phyloP scores from a whole-genome alignment of 1,140 invertebrate genomes.

The Stenopsyche tienmushanensis region DNA sequence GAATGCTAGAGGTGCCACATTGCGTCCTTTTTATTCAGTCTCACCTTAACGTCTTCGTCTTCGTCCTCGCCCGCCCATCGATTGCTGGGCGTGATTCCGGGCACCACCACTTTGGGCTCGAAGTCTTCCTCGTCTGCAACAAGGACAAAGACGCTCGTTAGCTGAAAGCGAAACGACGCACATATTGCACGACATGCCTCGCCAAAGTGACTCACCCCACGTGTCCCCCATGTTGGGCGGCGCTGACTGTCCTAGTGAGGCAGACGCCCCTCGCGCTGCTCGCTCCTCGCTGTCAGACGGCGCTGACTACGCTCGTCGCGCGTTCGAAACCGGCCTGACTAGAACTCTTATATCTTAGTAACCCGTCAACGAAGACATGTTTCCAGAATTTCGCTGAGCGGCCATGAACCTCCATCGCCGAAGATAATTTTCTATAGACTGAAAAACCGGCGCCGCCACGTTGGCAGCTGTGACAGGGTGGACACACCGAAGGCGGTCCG shows the following conservation, averaged over 20 bases:
- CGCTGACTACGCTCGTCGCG: too few species aligned
- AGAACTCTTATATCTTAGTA: neutral
- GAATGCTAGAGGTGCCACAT: too few species aligned
- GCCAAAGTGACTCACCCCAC: slow-evolving; percentile 49
- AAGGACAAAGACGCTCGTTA: neutral
- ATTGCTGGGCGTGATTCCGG: slow-evolving; percentile 55
- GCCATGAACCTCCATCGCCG: slow-evolving; percentile 58
- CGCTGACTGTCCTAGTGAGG: slow-evolving; percentile 2
- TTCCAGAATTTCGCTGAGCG: slow-evolving; percentile 52
- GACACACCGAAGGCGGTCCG: too few species aligned
- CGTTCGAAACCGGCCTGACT: neutral
- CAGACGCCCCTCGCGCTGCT: slow-evolving; percentile 22
- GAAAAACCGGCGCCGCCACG: slow-evolving; percentile 44
- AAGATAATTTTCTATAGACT: slow-evolving; percentile 55
- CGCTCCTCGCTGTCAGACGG: slow-evolving; percentile 1
- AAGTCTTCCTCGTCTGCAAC: slow-evolving; percentile 56
- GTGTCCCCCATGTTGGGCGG: slow-evolving; percentile 52
- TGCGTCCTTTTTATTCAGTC: too few species aligned
- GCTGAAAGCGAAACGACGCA: neutral
- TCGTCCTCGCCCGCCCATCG: slow-evolving; percentile 90
- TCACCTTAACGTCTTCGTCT: slow-evolving; percentile 80
- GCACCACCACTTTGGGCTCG: slow-evolving; percentile 44
- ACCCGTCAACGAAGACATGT: slow-evolving; percentile 48
- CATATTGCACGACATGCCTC: neutral
- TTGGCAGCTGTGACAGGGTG: slow-evolving; percentile 8